A percentile compares a stretch with the other conserved stretches of the same genome.
These are phyloP conservation scores for Pygocentrus nattereri DNA, from an alignment of 2,797 vertebrate genomes.

Conservation along the genomic window DNA sequence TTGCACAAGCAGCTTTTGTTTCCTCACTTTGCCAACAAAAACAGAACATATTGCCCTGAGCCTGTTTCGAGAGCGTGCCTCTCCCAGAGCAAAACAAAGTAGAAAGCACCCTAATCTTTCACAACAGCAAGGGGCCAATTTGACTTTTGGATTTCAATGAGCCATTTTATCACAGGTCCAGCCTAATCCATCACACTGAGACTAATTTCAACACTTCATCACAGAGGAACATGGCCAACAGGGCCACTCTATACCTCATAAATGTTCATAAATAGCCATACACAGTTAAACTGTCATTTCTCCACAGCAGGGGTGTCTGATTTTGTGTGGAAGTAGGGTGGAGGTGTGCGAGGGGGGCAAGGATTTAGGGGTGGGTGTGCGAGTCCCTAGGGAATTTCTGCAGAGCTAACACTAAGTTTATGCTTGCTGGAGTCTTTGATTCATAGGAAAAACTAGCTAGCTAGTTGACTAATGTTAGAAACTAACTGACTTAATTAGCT, in stretches of 20 bases:
- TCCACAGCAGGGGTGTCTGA: not conserved
- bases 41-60: conserved; percentile 30
- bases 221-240: not conserved
- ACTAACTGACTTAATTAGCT: too few relatives aligned
- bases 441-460: too few relatives aligned
- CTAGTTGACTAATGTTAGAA: too few relatives aligned
- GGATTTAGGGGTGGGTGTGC: too few relatives aligned
- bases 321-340: too few relatives aligned
- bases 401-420: too few relatives aligned
- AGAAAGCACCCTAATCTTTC: conserved; percentile 5
- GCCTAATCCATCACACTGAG: not conserved
- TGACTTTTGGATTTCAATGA: not conserved
- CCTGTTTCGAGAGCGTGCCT: not conserved
- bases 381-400: too few relatives aligned
- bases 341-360: too few relatives aligned
- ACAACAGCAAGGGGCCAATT: not conserved
- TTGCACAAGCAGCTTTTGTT: conserved; percentile 49
- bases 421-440: too few relatives aligned
- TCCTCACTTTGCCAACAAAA: conserved; percentile 13
- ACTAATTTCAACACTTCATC: not conserved
- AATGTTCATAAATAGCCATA: not conserved
- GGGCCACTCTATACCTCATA: not conserved
- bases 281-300: not conserved
- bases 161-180: not conserved
- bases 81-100: conserved; percentile 10